Percentiles rank a stretch among this genome's conserved stretches.
Conservation (phyloP, 2,888 invertebrate species). For the Acanthosepion esculentum region DNA sequence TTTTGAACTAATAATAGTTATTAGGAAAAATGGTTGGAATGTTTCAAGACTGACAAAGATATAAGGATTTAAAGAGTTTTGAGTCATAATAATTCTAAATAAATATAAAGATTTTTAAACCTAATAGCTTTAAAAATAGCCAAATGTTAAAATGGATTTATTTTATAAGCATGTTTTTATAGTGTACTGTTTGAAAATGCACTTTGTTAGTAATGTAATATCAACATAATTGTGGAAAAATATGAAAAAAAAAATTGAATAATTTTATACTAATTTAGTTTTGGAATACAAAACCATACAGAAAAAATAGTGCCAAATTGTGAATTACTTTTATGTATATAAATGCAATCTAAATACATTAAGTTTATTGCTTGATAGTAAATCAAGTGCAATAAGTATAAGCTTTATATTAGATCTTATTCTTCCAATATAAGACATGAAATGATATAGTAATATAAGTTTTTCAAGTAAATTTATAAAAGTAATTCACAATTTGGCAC, state of each 20-base stretch:
- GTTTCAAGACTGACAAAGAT: no score
- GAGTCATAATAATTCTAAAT: no score
- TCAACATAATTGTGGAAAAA: background rate
- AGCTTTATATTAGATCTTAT: background rate
- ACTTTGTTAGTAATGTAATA: background rate
- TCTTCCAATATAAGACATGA: background rate
- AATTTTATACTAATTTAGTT: background rate
- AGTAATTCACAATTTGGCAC: background rate
- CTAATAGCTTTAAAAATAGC: no score
- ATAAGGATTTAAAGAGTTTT: no score
- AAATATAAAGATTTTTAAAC: no score
- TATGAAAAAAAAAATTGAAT: background rate
- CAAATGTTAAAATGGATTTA: no score
- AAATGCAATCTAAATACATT: background rate
- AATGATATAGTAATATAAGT: background rate
- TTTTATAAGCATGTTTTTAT: background rate
- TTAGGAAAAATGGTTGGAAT: no score
- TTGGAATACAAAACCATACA: background rate
- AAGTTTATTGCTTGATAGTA: background rate
- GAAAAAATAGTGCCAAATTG: background rate
- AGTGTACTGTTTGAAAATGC: background rate
- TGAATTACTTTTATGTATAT: background rate
- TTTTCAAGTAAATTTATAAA: background rate
- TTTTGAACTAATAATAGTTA: no score
- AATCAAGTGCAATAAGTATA: background rate